Base-by-base conservation (phyloP, 2,113 vertebrate species). In the Trematocara stigmaticum region DNA sequence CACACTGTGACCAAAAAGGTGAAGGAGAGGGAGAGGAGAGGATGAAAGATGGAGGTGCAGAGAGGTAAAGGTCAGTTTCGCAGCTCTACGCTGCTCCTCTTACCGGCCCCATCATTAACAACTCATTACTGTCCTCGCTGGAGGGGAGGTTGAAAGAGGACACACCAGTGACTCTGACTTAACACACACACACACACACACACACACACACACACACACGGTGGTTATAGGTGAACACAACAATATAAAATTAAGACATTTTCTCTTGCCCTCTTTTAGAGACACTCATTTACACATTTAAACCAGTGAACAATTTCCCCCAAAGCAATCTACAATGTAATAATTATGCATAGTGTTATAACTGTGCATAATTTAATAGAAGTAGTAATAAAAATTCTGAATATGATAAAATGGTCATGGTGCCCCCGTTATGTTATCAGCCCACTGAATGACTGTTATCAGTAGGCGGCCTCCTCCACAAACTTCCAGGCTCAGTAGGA, bases 61-160 rank as follows among this genome's bases (percentile, higher is more conserved):
- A 42, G 53, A 86, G 81, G 76, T 92, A 78, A 92, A 92, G 93
- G 94, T 94, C 91, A 88, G 79, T 86, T 35, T 66, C 79, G 51
- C 79, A 59, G 76, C 79, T 83, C 81, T 35, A n/a, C 78, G 82
- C 82, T 87, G 83, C 83, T 90, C 87, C 84, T 85, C 89, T 88
- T 84, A 40, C 55, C 3, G 10, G 82, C 57, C 86, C 52, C 23
- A 84, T 91, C 91, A 95, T 94, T 93, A 94, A 88, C 92, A 93
- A 78, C 90, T 92, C 93, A 92, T 93, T 93, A 91, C 82, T 92
- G 85, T 90, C 84, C 82, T 88, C 11, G 81, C 93, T 87, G 84
- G 42, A 89, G 88, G 91, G 89, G 87, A 93, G 84, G 88, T 20
- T 64, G 85, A 91, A 84, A 90, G 82, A 91, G 89, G 93, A 91